Evolutionary conservation across 2,888 invertebrate species (phyloP).

Genomic region (Bursaphelenchus okinawaensis): DNA sequence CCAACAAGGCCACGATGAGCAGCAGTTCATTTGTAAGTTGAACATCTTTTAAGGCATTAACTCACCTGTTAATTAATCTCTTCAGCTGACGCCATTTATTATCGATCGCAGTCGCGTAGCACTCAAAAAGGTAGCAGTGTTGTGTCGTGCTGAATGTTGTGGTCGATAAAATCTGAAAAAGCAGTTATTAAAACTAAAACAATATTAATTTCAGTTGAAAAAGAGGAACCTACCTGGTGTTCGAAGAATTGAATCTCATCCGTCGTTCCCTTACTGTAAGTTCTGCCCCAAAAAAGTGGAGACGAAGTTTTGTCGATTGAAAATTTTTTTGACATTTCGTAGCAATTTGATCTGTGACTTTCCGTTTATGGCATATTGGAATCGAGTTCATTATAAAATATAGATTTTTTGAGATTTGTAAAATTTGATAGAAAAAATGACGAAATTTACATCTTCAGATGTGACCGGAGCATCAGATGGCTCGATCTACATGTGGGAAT

Average conservation of each 20-base stretch:
- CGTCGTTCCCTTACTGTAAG: conserved; percentile 89
- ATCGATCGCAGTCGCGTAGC: conserved; percentile 92
- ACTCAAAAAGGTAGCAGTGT: conserved; percentile 78
- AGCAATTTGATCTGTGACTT: too few relatives aligned
- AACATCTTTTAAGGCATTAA: neutral
- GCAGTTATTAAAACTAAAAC: neutral
- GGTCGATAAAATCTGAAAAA: too few relatives aligned
- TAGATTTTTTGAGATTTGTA: too few relatives aligned
- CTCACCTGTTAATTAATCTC: neutral
- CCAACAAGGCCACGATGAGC: conserved; percentile 19
- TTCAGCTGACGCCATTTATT: conserved; percentile 72
- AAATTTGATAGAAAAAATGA: neutral
- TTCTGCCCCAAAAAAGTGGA: too few relatives aligned
- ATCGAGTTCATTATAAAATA: too few relatives aligned
- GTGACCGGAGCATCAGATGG: conserved; percentile 91
- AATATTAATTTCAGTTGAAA: conserved; percentile 69
- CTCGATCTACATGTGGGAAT: conserved; percentile 93
- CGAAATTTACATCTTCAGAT: conserved; percentile 61
- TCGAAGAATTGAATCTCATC: conserved; percentile 90
- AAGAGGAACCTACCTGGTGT: conserved; percentile 91
- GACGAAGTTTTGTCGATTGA: too few relatives aligned
- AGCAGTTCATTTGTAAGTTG: conserved; percentile 37
- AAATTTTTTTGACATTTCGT: too few relatives aligned
- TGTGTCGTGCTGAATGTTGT: conserved; percentile 5
- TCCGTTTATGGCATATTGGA: too few relatives aligned